Evolutionary conservation across 2,797 vertebrate species (phyloP).

Genomic region (Esox lucius): DNA sequence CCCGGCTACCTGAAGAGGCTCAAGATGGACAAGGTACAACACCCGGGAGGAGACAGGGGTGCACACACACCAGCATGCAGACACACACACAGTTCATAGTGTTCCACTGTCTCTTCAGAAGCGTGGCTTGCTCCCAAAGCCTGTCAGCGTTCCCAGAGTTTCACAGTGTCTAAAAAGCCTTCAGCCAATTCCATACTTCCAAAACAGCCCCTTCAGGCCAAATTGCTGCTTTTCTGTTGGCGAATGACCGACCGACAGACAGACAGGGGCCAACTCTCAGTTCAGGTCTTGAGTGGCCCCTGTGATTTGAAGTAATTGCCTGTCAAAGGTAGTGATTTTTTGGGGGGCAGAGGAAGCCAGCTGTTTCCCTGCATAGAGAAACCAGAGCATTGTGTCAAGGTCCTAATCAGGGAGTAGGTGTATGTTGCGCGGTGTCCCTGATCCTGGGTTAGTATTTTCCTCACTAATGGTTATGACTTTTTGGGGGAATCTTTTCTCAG

Average conservation of each 20-base stretch:
- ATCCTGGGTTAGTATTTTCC: background rate
- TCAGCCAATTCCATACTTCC: background rate
- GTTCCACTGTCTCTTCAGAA: no score
- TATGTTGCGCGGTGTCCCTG: background rate
- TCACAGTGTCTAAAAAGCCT: background rate
- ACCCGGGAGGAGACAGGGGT: background rate
- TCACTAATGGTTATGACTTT: background rate
- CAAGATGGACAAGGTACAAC: slow-evolving; percentile 93
- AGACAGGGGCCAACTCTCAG: slow-evolving; percentile 1
- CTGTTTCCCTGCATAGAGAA: background rate
- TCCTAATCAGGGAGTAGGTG: background rate
- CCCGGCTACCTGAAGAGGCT: slow-evolving; percentile 95
- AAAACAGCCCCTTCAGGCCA: background rate
- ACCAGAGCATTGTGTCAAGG: background rate
- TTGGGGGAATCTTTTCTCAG: background rate
- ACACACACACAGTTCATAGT: background rate
- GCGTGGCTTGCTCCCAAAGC: no score
- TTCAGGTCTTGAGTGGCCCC: background rate
- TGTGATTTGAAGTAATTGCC: slow-evolving; percentile 6
- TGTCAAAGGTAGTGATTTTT: slow-evolving; percentile 18
- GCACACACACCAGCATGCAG: background rate
- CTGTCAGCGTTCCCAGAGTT: no score
- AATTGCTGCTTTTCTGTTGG: slow-evolving; percentile 25
- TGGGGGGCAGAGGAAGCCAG: background rate
- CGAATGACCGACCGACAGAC: background rate